Evolutionary conservation across 2,888 invertebrate species (phyloP).

Genomic region (Nomada fucata): DNA sequence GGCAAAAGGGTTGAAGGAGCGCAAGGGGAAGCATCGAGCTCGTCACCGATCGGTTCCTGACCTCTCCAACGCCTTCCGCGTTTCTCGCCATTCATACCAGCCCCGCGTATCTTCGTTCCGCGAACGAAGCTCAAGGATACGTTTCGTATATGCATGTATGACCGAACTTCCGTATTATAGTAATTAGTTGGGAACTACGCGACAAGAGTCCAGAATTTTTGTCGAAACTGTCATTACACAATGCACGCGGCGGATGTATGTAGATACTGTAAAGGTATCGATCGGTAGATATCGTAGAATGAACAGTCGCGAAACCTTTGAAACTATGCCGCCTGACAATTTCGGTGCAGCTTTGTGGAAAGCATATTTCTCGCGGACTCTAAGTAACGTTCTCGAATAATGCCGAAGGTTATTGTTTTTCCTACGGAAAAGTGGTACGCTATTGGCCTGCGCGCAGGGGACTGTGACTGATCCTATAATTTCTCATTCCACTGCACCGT

Average conservation of each 20-base stretch:
- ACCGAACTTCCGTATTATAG: too few species aligned
- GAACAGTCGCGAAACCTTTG: too few species aligned
- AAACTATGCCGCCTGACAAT: too few species aligned
- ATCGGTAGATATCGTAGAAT: too few species aligned
- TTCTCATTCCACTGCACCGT: conserved; percentile 71
- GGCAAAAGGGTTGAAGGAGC: conserved; percentile 45
- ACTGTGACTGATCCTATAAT: conserved; percentile 62
- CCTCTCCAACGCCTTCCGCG: conserved; percentile 79
- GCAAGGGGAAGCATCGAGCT: conserved; percentile 40
- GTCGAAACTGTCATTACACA: too few species aligned
- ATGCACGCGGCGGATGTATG: too few species aligned
- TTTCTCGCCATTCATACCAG: conserved; percentile 74
- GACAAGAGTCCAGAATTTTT: too few species aligned
- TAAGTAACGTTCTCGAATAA: conserved; percentile 45
- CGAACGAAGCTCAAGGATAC: conserved; percentile 34
- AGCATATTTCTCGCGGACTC: conserved; percentile 1
- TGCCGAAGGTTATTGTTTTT: conserved; percentile 66
- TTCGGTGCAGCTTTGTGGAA: neutral
- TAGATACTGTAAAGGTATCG: too few species aligned
- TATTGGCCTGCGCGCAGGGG: conserved; percentile 48
- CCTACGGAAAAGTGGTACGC: conserved; percentile 44
- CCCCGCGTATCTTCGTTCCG: conserved; percentile 61
- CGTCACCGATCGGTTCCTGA: conserved; percentile 79
- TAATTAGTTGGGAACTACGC: too few species aligned
- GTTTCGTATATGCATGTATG: neutral